These are phyloP conservation scores for Leuctra nigra DNA, from an alignment of 2,888 invertebrate species.

Conservation along the genomic window DNA sequence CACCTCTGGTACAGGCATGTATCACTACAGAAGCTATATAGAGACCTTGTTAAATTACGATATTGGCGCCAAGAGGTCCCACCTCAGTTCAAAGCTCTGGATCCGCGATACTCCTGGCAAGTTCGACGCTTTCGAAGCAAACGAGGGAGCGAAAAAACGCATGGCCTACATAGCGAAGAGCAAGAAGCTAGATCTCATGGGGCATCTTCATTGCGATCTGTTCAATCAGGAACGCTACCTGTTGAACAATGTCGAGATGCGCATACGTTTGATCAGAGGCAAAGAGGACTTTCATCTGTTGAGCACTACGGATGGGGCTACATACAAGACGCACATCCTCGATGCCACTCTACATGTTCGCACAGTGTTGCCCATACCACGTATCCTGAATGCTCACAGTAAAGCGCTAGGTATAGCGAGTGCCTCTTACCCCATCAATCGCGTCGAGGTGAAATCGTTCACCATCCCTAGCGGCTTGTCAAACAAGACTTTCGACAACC, in stretches of 20 bases:
- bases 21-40: not conserved
- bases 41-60: not conserved
- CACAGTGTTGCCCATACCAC: conserved; percentile 27
- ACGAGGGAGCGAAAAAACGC: not conserved
- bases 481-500: conserved; percentile 29
- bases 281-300: conserved; percentile 14
- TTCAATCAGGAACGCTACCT: conserved; percentile 15
- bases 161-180: not conserved
- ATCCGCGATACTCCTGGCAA: conserved; percentile 5
- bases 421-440: conserved; percentile 29
- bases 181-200: conserved; percentile 11
- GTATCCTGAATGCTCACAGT: conserved; percentile 29
- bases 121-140: not conserved
- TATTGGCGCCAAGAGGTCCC: not conserved
- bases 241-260: conserved; percentile 17
- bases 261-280: conserved; percentile 3
- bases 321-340: conserved; percentile 26
- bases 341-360: conserved; percentile 29
- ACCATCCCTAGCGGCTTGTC: conserved; percentile 29
- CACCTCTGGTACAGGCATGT: not conserved
- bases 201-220: not conserved
- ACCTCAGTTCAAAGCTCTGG: not conserved
- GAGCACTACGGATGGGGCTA: not conserved
- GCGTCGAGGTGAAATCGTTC: conserved; percentile 28
- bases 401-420: conserved; percentile 26